Percentiles rank a stretch among this genome's conserved stretches.
These are phyloP conservation scores for Xestia xanthographa DNA, from an alignment of 2,888 invertebrate genomes.

Conservation along the genomic window DNA sequence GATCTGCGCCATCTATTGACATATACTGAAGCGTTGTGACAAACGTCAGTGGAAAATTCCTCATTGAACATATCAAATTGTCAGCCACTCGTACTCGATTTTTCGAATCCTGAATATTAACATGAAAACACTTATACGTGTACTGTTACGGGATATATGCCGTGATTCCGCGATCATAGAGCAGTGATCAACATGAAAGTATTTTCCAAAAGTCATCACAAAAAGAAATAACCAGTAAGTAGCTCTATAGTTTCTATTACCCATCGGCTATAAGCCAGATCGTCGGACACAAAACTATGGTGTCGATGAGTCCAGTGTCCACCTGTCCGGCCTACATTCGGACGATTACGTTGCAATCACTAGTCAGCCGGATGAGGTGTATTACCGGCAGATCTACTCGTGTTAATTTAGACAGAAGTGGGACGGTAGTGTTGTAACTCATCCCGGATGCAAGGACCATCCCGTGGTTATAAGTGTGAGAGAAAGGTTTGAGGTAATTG, in stretches of 20 bases:
- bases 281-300: not conserved
- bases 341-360: constrained; percentile 55
- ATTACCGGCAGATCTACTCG: constrained; percentile 73
- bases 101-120: not conserved
- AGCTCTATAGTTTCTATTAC: not conserved
- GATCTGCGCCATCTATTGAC: too few relatives aligned
- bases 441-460: constrained; percentile 43
- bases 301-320: not conserved
- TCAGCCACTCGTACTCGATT: not conserved
- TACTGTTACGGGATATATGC: too few relatives aligned
- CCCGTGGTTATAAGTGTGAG: constrained; percentile 2
- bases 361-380: constrained; percentile 70
- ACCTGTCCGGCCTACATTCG: constrained; percentile 49
- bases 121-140: too few relatives aligned
- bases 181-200: too few relatives aligned
- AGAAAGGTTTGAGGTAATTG: not conserved
- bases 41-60: too few relatives aligned
- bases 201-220: not conserved
- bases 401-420: constrained; percentile 75
- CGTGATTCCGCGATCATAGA: too few relatives aligned
- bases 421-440: constrained; percentile 66
- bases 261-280: not conserved
- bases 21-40: too few relatives aligned
- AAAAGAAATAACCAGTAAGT: not conserved
- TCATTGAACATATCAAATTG: not conserved